Evolutionary conservation across 1,140 invertebrate genomes (phyloP).

Genomic region (Bombyx mandarina): DNA sequence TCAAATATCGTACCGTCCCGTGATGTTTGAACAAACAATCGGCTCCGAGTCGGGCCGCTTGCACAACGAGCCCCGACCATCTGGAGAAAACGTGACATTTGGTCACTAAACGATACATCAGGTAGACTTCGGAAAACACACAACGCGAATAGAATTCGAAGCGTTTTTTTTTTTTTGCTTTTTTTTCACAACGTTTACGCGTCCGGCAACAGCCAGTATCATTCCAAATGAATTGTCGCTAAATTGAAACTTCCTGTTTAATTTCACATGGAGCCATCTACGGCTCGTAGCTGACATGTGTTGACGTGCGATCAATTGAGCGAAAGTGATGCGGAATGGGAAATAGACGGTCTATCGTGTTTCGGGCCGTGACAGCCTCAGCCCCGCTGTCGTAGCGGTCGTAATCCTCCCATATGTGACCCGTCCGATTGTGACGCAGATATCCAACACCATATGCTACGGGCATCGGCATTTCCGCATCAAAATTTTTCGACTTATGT

Average conservation of each 20-base stretch:
- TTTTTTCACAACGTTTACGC: slow-evolving; percentile 31
- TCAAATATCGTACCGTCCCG: slow-evolving; percentile 66
- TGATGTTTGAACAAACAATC: slow-evolving; percentile 64
- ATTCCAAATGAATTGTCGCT: slow-evolving; percentile 64
- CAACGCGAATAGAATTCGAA: slow-evolving; percentile 42
- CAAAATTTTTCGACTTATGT: slow-evolving; percentile 4
- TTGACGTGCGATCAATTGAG: slow-evolving; percentile 62
- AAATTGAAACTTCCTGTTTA: slow-evolving; percentile 68
- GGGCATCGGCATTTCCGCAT: slow-evolving; percentile 26
- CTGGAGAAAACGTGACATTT: slow-evolving; percentile 61
- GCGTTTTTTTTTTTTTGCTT: slow-evolving; percentile 23
- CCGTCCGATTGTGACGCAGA: slow-evolving; percentile 25
- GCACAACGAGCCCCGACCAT: slow-evolving; percentile 56
- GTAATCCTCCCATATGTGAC: slow-evolving; percentile 40
- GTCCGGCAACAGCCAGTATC: slow-evolving; percentile 45
- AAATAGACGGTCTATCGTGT: slow-evolving; percentile 40
- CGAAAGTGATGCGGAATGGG: slow-evolving; percentile 56
- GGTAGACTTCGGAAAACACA: slow-evolving; percentile 26
- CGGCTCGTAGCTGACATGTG: slow-evolving; percentile 37
- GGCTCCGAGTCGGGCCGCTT: slow-evolving; percentile 42
- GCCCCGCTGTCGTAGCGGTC: slow-evolving; percentile 22
- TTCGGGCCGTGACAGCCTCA: slow-evolving; percentile 48
- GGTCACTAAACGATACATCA: slow-evolving; percentile 34
- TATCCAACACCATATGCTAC: slow-evolving; percentile 28
- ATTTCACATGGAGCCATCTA: slow-evolving; percentile 53